Base-by-base conservation (phyloP, 2,113 vertebrate genomes). In the Saccopteryx bilineata region DNA sequence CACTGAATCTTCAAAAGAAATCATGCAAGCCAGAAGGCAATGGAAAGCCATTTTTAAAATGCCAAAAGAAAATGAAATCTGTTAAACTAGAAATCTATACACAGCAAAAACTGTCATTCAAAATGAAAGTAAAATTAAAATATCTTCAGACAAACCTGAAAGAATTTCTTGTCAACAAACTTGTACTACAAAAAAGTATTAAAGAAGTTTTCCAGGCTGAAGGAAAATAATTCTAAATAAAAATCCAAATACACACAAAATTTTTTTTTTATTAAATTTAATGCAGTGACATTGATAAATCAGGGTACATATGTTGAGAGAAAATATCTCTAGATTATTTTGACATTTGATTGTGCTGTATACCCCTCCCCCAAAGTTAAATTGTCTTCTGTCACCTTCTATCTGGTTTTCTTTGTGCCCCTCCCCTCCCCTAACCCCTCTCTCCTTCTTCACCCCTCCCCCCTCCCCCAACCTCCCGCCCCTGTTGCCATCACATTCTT, bases 71-170 rank as follows among this genome's bases (percentile, higher is more conserved):
- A 65, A 21, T 24, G 12, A 28, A 66, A 13, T 91, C 21, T 74
- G 12, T 92, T 63, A 92, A 85, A n/a, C 33, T 66, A 66, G 48
- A 76, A 84, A 84, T 76, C 60, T 76, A n/a, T 85, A 58, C 21
- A 12, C 19, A 56, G 31, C 24, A 83, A 90, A 80, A 46, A 68
- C 39, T 54, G 28, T 46, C 63, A 33, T 33, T 68, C 65, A 56
- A 60, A 60, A 58, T 23, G 4, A 80, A 68, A 58, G 50, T 28
- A 80, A 58, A 79, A 56, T 39, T 23, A 90, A 90, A 3, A 48
- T 90, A 69, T 11, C 39, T 14, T 68, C 24, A 68, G n/a, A 66
- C 63, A 90, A 56, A 79, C 58, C 87, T 78, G 17, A 28, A 72
- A 61, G 26, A 89, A 69, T 46, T 80, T 81, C 54, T 48, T 68